Percentiles rank a stretch among this genome's conserved stretches.
These are phyloP conservation scores for Gadopsis bispinosus DNA, from an alignment of 2,797 vertebrate genomes.

Conservation along the genomic window DNA sequence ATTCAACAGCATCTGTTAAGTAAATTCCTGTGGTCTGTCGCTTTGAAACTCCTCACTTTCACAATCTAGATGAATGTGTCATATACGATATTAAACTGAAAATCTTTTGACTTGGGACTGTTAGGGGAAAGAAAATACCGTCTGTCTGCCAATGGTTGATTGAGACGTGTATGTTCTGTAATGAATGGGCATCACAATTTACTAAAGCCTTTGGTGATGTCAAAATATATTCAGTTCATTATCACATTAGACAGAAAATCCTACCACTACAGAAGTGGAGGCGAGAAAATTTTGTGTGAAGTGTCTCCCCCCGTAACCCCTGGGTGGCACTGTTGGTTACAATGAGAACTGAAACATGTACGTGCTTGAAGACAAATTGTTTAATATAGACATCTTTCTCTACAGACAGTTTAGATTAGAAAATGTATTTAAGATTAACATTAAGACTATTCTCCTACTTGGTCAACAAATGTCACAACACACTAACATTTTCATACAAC, in stretches of 20 bases:
- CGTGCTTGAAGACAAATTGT: constrained; percentile 44
- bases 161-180: too few relatives aligned
- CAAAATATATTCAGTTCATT: too few relatives aligned
- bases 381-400: constrained; percentile 61
- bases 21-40: neutral
- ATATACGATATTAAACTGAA: neutral
- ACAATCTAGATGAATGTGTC: neutral
- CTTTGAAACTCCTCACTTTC: neutral
- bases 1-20: constrained; percentile 28
- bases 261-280: neutral
- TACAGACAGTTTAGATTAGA: constrained; percentile 74
- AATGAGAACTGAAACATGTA: constrained; percentile 1
- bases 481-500: constrained; percentile 63
- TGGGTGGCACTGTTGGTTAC: constrained; percentile 8
- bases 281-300: neutral
- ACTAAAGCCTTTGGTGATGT: too few relatives aligned
- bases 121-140: too few relatives aligned
- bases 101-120: neutral
- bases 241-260: neutral
- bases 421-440: constrained; percentile 68
- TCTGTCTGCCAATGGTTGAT: too few relatives aligned
- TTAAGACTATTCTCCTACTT: constrained; percentile 38
- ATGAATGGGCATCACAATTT: too few relatives aligned
- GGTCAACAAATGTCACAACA: constrained; percentile 51
- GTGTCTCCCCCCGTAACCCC: neutral